phyloP scores from a whole-genome alignment of 2,888 invertebrate genomes.

The Phyllotreta striolata region DNA sequence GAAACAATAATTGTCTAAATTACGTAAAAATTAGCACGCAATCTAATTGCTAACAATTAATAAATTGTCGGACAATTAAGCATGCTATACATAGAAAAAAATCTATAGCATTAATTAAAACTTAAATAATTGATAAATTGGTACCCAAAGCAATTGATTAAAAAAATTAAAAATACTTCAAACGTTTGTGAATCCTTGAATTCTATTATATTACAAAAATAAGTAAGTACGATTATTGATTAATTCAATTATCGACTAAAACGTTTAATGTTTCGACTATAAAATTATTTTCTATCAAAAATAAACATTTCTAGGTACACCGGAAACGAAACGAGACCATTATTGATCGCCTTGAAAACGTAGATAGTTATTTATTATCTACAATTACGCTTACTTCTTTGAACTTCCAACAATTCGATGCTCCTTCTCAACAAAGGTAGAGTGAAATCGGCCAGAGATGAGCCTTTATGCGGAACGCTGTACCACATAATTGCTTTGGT shows the following conservation, averaged over 20 bases:
- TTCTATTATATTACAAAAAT: neutral
- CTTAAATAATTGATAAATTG: neutral
- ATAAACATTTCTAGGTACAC: no score
- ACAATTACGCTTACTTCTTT: conserved; percentile 68
- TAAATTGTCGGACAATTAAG: no score
- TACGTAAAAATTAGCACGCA: no score
- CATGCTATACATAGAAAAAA: no score
- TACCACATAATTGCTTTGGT: conserved; percentile 80
- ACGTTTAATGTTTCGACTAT: no score
- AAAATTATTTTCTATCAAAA: no score
- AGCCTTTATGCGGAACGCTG: conserved; percentile 87
- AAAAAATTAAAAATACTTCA: no score
- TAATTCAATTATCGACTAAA: no score
- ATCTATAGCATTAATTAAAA: no score
- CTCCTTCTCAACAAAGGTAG: conserved; percentile 79
- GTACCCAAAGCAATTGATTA: no score
- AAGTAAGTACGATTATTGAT: no score
- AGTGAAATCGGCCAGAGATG: conserved; percentile 77
- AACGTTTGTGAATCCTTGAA: neutral
- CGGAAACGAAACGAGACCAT: neutral
- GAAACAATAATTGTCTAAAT: neutral
- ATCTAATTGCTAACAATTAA: no score
- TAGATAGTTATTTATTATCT: neutral
- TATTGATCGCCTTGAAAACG: conserved; percentile 13
- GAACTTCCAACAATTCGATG: conserved; percentile 79